A percentile compares a stretch with the other conserved stretches of the same genome.
Conservation (phyloP, 2,113 vertebrate genomes). For the Melanocharis versteri region DNA sequence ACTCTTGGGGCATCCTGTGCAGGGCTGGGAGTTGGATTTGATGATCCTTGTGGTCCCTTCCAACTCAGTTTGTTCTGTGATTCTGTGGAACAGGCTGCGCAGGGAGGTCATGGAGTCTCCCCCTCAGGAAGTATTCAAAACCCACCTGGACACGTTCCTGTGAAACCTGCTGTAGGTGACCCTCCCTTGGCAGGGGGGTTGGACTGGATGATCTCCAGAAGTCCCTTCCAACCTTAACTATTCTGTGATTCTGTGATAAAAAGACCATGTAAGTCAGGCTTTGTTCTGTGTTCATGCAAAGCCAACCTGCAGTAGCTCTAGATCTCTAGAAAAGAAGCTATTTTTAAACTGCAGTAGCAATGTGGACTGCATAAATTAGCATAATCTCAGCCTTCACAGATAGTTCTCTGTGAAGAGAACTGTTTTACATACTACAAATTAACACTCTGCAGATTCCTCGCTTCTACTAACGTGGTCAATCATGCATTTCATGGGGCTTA, state of each 20-base stretch:
- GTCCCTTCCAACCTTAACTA: not conserved
- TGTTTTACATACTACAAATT: conserved; percentile 36
- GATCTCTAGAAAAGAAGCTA: conserved; percentile 61
- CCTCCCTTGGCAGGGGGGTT: not conserved
- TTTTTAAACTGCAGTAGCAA: conserved; percentile 69
- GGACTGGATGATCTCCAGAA: not conserved
- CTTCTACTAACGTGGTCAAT: not conserved
- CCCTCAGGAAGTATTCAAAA: not conserved
- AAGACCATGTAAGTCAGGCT: not conserved
- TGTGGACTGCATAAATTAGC: conserved; percentile 73
- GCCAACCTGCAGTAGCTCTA: conserved; percentile 14
- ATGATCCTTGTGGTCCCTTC: not conserved
- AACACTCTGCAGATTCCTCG: not conserved
- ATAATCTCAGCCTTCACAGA: conserved; percentile 64
- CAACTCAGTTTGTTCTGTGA: not conserved
- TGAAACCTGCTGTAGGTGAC: not conserved
- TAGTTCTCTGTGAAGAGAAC: conserved; percentile 32
- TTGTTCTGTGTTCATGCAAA: not conserved
- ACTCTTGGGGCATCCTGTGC: not conserved
- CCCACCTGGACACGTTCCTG: fast-evolving
- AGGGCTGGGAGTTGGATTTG: fast-evolving
- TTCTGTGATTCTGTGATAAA: not conserved
- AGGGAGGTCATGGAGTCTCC: not conserved
- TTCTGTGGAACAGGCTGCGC: not conserved
- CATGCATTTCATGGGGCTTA: not conserved